Evolutionary conservation across 2,888 invertebrate species (phyloP), one percentile per base, ranked within the genome.

Genomic region (Chrysomela aeneicollis): DNA sequence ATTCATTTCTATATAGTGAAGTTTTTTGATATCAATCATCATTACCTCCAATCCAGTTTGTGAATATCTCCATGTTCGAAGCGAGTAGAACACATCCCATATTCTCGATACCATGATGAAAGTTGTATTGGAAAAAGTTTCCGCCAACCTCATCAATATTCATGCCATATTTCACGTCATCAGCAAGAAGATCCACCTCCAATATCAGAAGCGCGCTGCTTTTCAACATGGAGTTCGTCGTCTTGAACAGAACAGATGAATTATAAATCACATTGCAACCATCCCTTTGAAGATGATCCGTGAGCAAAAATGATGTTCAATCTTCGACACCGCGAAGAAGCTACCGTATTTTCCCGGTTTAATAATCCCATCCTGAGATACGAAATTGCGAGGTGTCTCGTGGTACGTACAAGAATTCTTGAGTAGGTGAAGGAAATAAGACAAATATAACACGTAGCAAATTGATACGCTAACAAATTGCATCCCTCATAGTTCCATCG

Each of bases 241-340:
- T 66, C 65, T 64, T 64, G 54, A 68, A 64, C 62, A 64, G 64
- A 68, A 67, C 71, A 66, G 68, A 70, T 69, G 69, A 69, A 69
- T 69, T 67, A 67, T 69, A 62, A 69, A 69, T 69, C 63, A 63
- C 61, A 63, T 66, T 61, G 65, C 54, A 66, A 65, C 67, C 67
- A 63, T 65, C 62, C 67, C 63, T 67, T 66, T 64, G 64, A 69
- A 67, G 69, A 63, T 60, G 57, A 59, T 59, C 61, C 59, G 42
- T 26, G 18, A 60, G 61, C 69, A 58, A 58, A 65, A 65, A 63
- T 64, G 57, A 66, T 63, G 65, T 67, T 69, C 60, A 67, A 64
- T 60, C 63, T 60, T 57, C 59, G 58, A 32, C 52, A 59, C 63
- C 53, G 26, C 64, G 55, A 15, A 15, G 12, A 15, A 15, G 42